Conservation (phyloP, 2,797 vertebrate genomes). For the Argyrosomus regius region DNA sequence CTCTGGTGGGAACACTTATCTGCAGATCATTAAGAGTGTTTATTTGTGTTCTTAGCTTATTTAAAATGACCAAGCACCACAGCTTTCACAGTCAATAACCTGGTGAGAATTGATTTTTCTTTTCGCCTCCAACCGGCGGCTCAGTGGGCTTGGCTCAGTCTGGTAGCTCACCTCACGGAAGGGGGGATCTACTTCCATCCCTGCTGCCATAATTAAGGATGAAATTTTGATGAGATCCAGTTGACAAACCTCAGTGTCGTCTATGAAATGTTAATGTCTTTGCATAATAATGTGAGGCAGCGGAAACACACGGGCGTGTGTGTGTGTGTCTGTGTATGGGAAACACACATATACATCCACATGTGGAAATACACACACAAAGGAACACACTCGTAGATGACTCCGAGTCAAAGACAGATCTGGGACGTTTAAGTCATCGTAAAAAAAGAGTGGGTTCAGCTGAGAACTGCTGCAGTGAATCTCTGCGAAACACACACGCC, state of each 20-base stretch:
- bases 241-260: conserved; percentile 61
- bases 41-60: conserved; percentile 45
- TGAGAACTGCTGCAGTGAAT: conserved; percentile 52
- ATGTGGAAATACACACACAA: conserved; percentile 1
- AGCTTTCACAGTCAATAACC: conserved; percentile 28
- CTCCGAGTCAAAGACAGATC: conserved; percentile 74
- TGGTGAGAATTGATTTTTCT: conserved; percentile 37
- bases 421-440: conserved; percentile 71
- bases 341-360: not conserved
- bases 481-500: conserved; percentile 18
- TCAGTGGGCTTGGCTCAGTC: conserved; percentile 1
- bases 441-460: conserved; percentile 40
- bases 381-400: conserved; percentile 35
- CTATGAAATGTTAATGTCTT: conserved; percentile 74
- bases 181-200: conserved; percentile 45
- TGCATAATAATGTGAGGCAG: conserved; percentile 51
- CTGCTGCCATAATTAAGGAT: conserved; percentile 63
- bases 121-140: not conserved
- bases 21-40: conserved; percentile 50
- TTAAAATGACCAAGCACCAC: conserved; percentile 48
- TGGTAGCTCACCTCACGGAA: conserved; percentile 13
- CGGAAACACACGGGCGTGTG: not conserved
- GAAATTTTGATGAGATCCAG: conserved; percentile 73
- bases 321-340: not conserved
- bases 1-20: conserved; percentile 42